Base-by-base conservation (phyloP, 2,888 invertebrate species). In the Nycteola revayana region DNA sequence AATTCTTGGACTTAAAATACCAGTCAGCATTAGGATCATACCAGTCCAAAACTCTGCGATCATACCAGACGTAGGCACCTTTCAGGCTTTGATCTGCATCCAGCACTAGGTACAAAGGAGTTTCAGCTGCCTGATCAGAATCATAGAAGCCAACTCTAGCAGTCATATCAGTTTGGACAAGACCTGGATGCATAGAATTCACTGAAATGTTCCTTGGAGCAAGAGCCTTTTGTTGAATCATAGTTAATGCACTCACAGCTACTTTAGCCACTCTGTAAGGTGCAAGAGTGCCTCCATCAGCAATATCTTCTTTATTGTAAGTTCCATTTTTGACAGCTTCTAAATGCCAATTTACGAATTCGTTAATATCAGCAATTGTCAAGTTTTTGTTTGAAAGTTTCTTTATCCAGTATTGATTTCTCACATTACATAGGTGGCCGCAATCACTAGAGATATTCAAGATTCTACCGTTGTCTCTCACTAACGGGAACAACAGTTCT, bases 161-260 rank as follows among this genome's bases (percentile, higher is more conserved):
- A 0, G 92, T 91, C 94, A 96, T 94, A 56, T 95, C 94, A 0
- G 95, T 96, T 41, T 90, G 90, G 0, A 95, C 94, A 49, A 93
- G 90, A 0, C 95, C 95, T 3, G 95, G 95, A 67, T 93, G 92
- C 59, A 93, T 90, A 6, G 91, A 82, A 69, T 94, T 94, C 0
- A 85, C 68, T 0, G 51, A 53, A 20, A 94, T 90, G 37, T 93
- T 91, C 34, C 90, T 88, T 0, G 87, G 80, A 6, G 70, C 69
- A 7, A 94, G 83, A 21, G 88, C 75, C 21, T 81, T 77, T 55
- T 94, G 94, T 51, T 94, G 94, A 27, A 94, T 73, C 18, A 90
- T 76, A 0, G 93, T 91, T 30, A 95, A 61, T 0, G 94, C 93
- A 36, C 91, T 91, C 1, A 95, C 78, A 1, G 92, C 94, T 0